These are phyloP conservation scores for Sinocyclocheilus anshuiensis DNA, from an alignment of 2,113 vertebrate species.

Conservation along the genomic window DNA sequence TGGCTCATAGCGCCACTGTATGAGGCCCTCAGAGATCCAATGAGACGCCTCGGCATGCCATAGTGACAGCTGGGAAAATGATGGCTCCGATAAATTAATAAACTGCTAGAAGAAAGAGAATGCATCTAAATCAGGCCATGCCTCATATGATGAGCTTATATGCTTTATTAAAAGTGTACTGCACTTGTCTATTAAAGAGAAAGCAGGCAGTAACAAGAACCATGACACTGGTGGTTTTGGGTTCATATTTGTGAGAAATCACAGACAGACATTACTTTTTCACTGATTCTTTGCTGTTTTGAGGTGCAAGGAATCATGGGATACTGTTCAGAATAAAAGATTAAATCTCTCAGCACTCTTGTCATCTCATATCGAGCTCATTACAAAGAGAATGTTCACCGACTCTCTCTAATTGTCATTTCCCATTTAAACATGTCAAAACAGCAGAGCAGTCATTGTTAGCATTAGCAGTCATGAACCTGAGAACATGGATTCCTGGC, in stretches of 20 bases:
- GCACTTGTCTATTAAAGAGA: background rate
- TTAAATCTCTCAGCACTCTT: background rate
- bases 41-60: background rate
- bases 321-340: background rate
- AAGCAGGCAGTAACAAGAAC: background rate
- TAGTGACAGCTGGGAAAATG: constrained; percentile 40
- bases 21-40: constrained; percentile 12
- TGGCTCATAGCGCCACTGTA: background rate
- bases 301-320: background rate
- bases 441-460: background rate
- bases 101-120: constrained; percentile 47
- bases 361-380: background rate
- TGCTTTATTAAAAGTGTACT: constrained; percentile 37
- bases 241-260: constrained; percentile 13
- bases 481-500: background rate
- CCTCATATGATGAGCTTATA: constrained; percentile 24
- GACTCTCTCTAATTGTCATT: constrained; percentile 29
- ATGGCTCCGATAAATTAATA: constrained; percentile 47
- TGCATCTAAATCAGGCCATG: constrained; percentile 44
- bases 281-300: constrained; percentile 2
- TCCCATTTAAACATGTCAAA: constrained; percentile 22
- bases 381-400: background rate
- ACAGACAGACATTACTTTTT: background rate
- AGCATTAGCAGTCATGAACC: background rate
- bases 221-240: background rate